Evolutionary conservation across 2,113 vertebrate species (phyloP).

Genomic region (Gobio gobio): DNA sequence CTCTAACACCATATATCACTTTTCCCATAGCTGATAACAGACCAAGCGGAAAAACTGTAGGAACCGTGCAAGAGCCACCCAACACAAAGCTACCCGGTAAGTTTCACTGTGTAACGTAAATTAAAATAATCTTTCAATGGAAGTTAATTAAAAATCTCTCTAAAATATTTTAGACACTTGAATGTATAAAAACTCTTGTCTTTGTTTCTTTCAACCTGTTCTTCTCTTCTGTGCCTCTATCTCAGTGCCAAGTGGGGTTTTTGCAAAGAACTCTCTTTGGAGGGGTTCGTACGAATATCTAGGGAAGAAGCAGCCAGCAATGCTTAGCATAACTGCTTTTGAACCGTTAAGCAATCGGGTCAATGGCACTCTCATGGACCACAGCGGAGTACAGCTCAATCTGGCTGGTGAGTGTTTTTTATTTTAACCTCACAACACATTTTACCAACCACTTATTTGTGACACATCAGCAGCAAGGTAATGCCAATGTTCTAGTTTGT

Average conservation of each 20-base stretch:
- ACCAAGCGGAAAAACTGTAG: slow-evolving; percentile 87
- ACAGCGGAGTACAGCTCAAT: slow-evolving; percentile 92
- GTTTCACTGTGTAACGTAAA: neutral
- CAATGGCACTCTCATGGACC: slow-evolving; percentile 93
- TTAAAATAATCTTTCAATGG: slow-evolving; percentile 1
- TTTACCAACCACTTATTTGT: slow-evolving; percentile 15
- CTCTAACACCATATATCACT: neutral
- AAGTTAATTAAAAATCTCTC: neutral
- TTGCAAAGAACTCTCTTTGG: slow-evolving; percentile 95
- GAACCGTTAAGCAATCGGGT: slow-evolving; percentile 86
- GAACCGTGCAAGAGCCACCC: slow-evolving; percentile 86
- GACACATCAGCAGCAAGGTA: neutral
- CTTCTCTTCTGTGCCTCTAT: neutral
- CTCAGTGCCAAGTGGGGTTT: slow-evolving; percentile 91
- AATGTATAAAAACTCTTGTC: neutral
- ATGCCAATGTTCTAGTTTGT: neutral
- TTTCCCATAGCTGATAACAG: slow-evolving; percentile 85
- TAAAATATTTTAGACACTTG: neutral
- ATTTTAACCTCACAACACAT: slow-evolving; percentile 28
- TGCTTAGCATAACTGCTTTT: slow-evolving; percentile 92
- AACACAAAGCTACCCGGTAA: slow-evolving; percentile 85
- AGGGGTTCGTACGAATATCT: slow-evolving; percentile 97
- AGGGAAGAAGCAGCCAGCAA: slow-evolving; percentile 95
- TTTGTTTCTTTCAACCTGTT: neutral
- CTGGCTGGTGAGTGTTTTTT: slow-evolving; percentile 80